Evolutionary conservation across 1,140 invertebrate genomes (phyloP), one percentile per base, ranked within the genome.

Genomic region (Diachasma alloeum): DNA sequence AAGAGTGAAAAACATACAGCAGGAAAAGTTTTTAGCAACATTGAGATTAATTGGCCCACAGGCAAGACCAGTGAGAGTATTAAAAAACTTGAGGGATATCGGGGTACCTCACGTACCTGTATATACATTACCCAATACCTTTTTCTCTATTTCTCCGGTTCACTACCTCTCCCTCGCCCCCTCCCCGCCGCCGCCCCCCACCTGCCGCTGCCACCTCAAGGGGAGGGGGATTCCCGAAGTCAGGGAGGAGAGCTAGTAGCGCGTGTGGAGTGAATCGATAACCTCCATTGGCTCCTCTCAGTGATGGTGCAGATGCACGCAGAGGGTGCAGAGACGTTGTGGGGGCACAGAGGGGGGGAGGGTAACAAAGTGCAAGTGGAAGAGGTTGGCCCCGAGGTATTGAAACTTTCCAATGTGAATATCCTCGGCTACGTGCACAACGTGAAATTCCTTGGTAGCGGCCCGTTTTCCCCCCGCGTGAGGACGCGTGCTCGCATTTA

Each of bases 361-460:
- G 9, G 31, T 31, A 31, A 36, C 31, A 22, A 31, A 31, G 22
- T 36, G 31, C 59, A 66, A 66, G 22, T 31, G 31, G 31, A 66
- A 15, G 24, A 17, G 24, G 56, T 59, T 59, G 56, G 59, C 59
- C 31, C 59, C n/a, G 31, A 66, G 22, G 59, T 66, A 66, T 66
- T 66, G 59, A 66, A 66, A 66, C 24, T 66, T 66, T 66, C 59
- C 22, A 31, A 66, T 66, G 59, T 66, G 59, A 66, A 31, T 66
- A 66, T 66, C 22, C 22, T 66, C n/a, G 48, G 48, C 9, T 66
- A 66, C 24, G 31, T 66, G 59, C 31, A 66, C 31, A 24, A 31
- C 31, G 31, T 31, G 59, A 66, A 31, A 66, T 66, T 31, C 24
- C 48, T 53, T 17, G n/a, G 17, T 6, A 31, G 31, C 31, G 31